phyloP scores from a whole-genome alignment of 35 echinoderm and acorn worm genomes.

The Lytechinus variegatus region DNA sequence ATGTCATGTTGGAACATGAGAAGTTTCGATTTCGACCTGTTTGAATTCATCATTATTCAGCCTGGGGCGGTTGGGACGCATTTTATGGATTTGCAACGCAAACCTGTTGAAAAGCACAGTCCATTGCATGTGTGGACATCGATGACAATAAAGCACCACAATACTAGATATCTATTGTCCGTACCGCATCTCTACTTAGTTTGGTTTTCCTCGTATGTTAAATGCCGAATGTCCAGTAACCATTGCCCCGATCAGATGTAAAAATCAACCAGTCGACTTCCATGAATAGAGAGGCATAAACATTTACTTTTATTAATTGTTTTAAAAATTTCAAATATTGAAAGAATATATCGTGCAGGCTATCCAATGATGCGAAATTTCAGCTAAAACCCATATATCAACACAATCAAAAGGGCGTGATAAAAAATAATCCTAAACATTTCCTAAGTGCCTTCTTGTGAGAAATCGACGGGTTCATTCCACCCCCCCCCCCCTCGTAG shows the following conservation, averaged over 20 bases:
- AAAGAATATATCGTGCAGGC: too few relatives aligned
- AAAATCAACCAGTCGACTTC: not conserved
- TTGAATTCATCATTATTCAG: not conserved
- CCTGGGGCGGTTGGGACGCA: not conserved
- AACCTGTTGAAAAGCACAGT: not conserved
- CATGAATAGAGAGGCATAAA: too few relatives aligned
- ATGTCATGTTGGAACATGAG: not conserved
- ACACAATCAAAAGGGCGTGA: too few relatives aligned
- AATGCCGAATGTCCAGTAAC: not conserved
- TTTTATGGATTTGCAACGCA: not conserved
- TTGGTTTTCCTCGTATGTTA: not conserved
- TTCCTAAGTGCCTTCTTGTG: too few relatives aligned
- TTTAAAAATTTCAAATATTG: too few relatives aligned
- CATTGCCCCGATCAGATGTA: not conserved
- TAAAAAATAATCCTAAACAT: too few relatives aligned
- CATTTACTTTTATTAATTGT: too few relatives aligned
- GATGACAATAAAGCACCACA: not conserved
- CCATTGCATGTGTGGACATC: not conserved
- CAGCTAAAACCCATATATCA: too few relatives aligned
- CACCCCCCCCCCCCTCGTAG: too few relatives aligned
- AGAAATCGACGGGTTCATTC: too few relatives aligned
- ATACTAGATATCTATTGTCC: slow-evolving; percentile 7
- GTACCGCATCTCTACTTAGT: not conserved
- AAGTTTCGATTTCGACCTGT: not conserved
- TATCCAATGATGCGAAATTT: too few relatives aligned